Base-by-base conservation (phyloP, 2,113 vertebrate species). In the Panurus biarmicus region DNA sequence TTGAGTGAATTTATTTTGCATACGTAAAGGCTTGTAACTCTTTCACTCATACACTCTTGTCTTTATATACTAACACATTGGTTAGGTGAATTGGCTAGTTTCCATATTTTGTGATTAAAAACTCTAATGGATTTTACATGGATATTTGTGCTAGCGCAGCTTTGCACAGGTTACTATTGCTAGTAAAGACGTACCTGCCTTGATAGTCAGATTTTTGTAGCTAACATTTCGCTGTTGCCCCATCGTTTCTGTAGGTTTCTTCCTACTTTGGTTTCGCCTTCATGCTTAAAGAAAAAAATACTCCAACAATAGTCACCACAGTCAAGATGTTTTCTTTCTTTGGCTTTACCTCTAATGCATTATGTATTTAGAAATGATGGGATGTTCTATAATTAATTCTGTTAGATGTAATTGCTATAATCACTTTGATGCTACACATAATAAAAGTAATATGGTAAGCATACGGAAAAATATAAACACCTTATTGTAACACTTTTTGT, bases 1-100 rank as follows among this genome's bases (percentile, higher is more conserved):
- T 97, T 97, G 97, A 98, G 97, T 98, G 98, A 98, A 98, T 98
- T 98, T 98, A 98, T 98, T 98, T 98, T 98, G 98, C 98, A 98
- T 98, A 98, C 97, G 97, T 98, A 98, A 98, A 98, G 98, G 97
- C 97, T 97, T 98, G 97, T 97, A 97, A 97, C 97, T 96, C 97
- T 97, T 97, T 97, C 95, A 96, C 97, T 97, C 97, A 97, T 97
- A 97, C 90, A 96, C 93, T 96, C 94, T 88, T 96, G 97, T 92
- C 97, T 97, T 97, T 98, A 97, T 97, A 96, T 97, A 97, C 96
- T 95, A 97, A 96, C 92, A 89, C 69, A 66, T 38, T 97, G 95
- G 95, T 94, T 96, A 95, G 95, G 96, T 96, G 96, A 96, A 91
- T 97, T 97, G 95, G 93, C 93, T 87, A 96, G 94, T 92, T 95